Base-by-base conservation (phyloP, 2,113 vertebrate species). In the Mustela nigripes region DNA sequence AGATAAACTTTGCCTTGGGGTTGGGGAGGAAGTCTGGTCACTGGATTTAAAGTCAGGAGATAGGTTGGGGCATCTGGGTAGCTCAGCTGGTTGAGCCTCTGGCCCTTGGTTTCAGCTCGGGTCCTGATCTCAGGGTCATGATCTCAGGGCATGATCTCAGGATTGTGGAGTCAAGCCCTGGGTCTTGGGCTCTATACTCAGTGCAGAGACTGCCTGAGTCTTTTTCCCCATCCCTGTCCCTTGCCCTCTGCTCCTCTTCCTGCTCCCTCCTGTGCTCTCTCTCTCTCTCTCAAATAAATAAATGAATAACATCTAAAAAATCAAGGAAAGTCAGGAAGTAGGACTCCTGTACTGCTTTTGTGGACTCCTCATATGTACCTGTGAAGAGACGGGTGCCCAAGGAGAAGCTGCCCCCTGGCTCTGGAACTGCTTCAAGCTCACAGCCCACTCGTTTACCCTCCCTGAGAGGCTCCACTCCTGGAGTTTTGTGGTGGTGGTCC, bases 381-480 rank as follows among this genome's bases (percentile, higher is more conserved):
- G 2, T 1, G 15, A 28, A 56, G 7, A n/a, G 7, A 33, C 7
- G 8, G 14, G 0, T 0, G 24, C 42, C 22, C 10, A 3, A 36
- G 12, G 24, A 71, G 33, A 39, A 69, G 24, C 56, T 60, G 56
- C n/a, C 1, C 33, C 21, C 80, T 15, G 26, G 14, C 28, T 36
- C 58, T 24, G 36, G 16, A 21, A 36, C 1, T 4, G 21, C 50
- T 79, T 76, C 31, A 0, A 31, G 82, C 48, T 16, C 0, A 14
- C 15, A 1, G 14, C 33, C 22, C 39, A 10, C 4, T 11, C 39
- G 7, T 4, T 14, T 42, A 19, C 71, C 19, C 81, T 48, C 19
- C 36, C 45, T 18, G 14, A 1, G 5, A 26, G 8, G 21, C 67
- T 48, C 36, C 31, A 16, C 9, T 42, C 36, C 53, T 73, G 31